phyloP scores from a whole-genome alignment of 2,797 vertebrate genomes.

The Rhinella marina region DNA sequence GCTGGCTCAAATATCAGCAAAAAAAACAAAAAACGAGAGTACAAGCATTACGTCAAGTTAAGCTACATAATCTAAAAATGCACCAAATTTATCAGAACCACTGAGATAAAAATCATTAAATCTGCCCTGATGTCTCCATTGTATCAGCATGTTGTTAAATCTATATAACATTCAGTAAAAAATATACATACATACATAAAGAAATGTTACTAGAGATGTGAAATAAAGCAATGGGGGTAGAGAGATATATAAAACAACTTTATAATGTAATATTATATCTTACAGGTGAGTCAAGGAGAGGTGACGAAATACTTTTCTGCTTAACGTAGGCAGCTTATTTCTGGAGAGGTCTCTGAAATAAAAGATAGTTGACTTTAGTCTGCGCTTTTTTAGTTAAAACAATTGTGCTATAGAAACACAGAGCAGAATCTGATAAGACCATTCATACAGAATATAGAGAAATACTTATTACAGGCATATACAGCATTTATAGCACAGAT shows the following conservation, averaged over 20 bases:
- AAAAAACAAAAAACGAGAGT: too few species aligned
- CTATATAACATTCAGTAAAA: too few species aligned
- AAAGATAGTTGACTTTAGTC: conserved; percentile 64
- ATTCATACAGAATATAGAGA: background rate
- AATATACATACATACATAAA: background rate
- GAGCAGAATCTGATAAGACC: too few species aligned
- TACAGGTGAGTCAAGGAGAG: conserved; percentile 94
- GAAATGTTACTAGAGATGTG: background rate
- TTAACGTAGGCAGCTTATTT: conserved; percentile 92
- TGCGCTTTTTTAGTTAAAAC: background rate
- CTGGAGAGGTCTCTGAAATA: conserved; percentile 91
- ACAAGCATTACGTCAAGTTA: too few species aligned
- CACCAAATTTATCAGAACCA: too few species aligned
- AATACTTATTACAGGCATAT: background rate
- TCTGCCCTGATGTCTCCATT: too few species aligned
- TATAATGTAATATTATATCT: conserved; percentile 74
- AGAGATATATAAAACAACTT: background rate
- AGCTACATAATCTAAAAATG: too few species aligned
- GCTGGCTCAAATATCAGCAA: too few species aligned
- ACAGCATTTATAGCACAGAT: background rate
- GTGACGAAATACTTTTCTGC: conserved; percentile 90
- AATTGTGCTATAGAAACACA: background rate
- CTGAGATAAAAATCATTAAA: too few species aligned
- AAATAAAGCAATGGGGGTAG: background rate
- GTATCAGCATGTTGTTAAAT: background rate